Conservation (phyloP, 1,140 invertebrate genomes). For the Phocides pigmalion region DNA sequence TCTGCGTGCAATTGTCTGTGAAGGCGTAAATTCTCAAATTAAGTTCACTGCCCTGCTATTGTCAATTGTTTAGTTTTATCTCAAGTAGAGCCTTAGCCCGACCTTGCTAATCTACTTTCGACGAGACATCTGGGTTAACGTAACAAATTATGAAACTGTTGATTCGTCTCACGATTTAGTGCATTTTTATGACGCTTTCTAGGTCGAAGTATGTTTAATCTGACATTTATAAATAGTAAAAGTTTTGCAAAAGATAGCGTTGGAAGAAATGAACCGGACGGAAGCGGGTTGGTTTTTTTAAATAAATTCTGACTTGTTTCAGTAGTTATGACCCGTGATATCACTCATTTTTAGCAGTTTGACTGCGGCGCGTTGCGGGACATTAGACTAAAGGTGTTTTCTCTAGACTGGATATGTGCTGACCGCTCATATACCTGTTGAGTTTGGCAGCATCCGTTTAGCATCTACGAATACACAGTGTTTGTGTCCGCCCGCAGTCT, state of each 20-base stretch:
- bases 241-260: neutral
- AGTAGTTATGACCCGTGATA: too few relatives aligned
- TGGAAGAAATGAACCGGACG: neutral
- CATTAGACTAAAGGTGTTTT: too few relatives aligned
- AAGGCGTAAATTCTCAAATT: neutral
- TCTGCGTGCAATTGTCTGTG: neutral
- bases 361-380: too few relatives aligned
- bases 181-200: conserved; percentile 13
- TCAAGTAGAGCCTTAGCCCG: conserved; percentile 4
- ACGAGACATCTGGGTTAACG: conserved; percentile 40
- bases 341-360: too few relatives aligned
- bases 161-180: conserved; percentile 31
- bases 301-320: too few relatives aligned
- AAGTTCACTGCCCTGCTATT: neutral
- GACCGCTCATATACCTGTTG: too few relatives aligned
- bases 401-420: too few relatives aligned
- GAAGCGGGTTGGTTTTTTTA: too few relatives aligned
- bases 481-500: too few relatives aligned
- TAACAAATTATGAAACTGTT: conserved; percentile 40
- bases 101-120: conserved; percentile 42
- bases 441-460: too few relatives aligned
- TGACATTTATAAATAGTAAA: neutral
- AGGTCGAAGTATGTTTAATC: neutral
- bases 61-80: conserved; percentile 3
- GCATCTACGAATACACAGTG: too few relatives aligned